Evolutionary conservation across 2,797 vertebrate species (phyloP).

Genomic region (Typhlichthys subterraneus): DNA sequence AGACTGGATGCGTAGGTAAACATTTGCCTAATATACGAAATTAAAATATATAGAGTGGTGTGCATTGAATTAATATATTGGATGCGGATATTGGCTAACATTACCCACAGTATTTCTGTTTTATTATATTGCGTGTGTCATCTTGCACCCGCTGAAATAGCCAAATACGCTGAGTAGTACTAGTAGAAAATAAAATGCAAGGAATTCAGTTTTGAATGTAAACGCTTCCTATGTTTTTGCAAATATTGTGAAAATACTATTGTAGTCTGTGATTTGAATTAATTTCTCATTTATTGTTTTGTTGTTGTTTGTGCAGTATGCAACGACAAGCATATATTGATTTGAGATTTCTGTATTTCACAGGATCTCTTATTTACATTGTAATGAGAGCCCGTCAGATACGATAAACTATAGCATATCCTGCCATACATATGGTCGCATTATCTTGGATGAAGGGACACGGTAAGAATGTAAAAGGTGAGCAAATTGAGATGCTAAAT

Average conservation of each 20-base stretch:
- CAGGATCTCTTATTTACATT: constrained; percentile 58
- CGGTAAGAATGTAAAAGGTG: constrained; percentile 70
- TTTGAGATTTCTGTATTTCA: constrained; percentile 35
- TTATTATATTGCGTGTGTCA: constrained; percentile 41
- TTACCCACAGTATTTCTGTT: constrained; percentile 51
- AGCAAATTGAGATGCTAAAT: constrained; percentile 49
- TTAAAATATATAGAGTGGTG: constrained; percentile 34
- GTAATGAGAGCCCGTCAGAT: constrained; percentile 61
- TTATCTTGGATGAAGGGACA: constrained; percentile 61
- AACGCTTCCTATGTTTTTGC: constrained; percentile 41
- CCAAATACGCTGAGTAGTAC: constrained; percentile 41
- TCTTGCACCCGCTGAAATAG: constrained; percentile 20
- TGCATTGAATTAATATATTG: constrained; percentile 26
- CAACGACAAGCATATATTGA: constrained; percentile 36
- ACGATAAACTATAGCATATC: constrained; percentile 53
- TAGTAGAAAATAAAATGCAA: constrained; percentile 39
- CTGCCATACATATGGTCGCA: constrained; percentile 37
- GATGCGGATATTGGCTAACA: constrained; percentile 45
- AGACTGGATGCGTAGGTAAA: constrained; percentile 77
- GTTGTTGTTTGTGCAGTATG: constrained; percentile 61
- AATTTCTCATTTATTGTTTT: constrained; percentile 46
- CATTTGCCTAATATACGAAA: constrained; percentile 46
- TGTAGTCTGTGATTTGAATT: constrained; percentile 13
- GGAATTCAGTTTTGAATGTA: constrained; percentile 53
- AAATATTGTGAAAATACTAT: neutral